A percentile compares a stretch with the other conserved stretches of the same genome.
phyloP scores from a whole-genome alignment of 1,140 invertebrate genomes.

The Eumaeus atala region DNA sequence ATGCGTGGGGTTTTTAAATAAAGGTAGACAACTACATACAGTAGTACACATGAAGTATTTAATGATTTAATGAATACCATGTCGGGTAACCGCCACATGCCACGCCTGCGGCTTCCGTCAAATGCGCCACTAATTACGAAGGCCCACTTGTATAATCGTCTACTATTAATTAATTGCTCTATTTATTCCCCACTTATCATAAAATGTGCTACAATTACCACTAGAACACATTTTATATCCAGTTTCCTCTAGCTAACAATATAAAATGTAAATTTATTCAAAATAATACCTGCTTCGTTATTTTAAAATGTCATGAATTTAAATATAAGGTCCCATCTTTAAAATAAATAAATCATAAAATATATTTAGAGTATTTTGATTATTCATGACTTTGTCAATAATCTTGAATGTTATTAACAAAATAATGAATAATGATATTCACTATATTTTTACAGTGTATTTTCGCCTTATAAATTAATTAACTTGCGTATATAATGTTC shows the following conservation, averaged over 20 bases:
- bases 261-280: no score
- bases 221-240: not conserved
- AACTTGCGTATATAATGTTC: not conserved
- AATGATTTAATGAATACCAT: constrained; percentile 48
- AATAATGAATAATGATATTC: no score
- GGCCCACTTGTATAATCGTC: constrained; percentile 43
- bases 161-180: constrained; percentile 20
- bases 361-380: no score
- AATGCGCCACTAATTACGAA: constrained; percentile 58
- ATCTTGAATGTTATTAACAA: no score
- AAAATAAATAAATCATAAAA: no score
- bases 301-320: no score
- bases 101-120: constrained; percentile 28
- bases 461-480: no score
- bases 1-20: constrained; percentile 28
- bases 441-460: no score
- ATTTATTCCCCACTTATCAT: constrained; percentile 1
- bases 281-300: no score
- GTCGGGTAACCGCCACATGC: constrained; percentile 29
- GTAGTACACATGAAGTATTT: constrained; percentile 24
- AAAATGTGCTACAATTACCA: constrained; percentile 15
- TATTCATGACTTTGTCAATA: no score
- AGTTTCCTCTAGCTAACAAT: no score
- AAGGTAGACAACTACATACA: constrained; percentile 1
- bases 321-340: no score